Percentiles rank a stretch among this genome's conserved stretches.
phyloP scores from a whole-genome alignment of 2,888 invertebrate species.

The Eucera pruinosa region DNA sequence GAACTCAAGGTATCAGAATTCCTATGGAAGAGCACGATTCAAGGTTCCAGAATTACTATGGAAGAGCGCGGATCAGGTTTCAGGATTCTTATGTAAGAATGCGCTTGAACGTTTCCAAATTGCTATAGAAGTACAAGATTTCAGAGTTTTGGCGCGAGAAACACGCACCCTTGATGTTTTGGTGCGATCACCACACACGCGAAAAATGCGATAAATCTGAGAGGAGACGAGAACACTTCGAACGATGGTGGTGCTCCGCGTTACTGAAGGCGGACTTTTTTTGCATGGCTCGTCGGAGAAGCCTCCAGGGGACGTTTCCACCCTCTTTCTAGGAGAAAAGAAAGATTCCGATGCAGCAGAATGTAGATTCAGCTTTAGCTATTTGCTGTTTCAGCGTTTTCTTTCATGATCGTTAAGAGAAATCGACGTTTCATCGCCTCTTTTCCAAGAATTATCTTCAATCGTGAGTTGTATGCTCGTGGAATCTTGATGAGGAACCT shows the following conservation, averaged over 20 bases:
- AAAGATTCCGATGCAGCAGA: conserved; percentile 39
- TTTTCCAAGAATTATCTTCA: too few relatives aligned
- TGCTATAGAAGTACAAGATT: too few relatives aligned
- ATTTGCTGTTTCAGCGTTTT: conserved; percentile 30
- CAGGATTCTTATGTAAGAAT: too few relatives aligned
- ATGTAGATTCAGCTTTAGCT: conserved; percentile 5
- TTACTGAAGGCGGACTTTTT: conserved; percentile 9
- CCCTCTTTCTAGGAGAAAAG: conserved; percentile 32
- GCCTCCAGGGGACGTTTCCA: conserved; percentile 36
- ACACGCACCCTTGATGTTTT: background rate
- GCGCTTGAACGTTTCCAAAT: too few relatives aligned
- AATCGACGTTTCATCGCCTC: too few relatives aligned
- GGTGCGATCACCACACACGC: background rate
- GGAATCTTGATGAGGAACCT: too few relatives aligned
- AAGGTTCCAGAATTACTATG: too few relatives aligned
- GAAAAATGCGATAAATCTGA: conserved; percentile 10
- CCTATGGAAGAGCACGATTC: too few relatives aligned
- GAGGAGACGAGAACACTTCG: conserved; percentile 28
- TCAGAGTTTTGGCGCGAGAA: background rate
- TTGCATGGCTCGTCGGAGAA: background rate
- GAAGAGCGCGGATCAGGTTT: too few relatives aligned
- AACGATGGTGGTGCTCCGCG: conserved; percentile 14
- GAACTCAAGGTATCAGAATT: too few relatives aligned
- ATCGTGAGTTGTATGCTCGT: too few relatives aligned
- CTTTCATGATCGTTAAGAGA: too few relatives aligned